Base-by-base conservation (phyloP, 2,797 vertebrate genomes). In the Oryzias dopingdopingensis region DNA sequence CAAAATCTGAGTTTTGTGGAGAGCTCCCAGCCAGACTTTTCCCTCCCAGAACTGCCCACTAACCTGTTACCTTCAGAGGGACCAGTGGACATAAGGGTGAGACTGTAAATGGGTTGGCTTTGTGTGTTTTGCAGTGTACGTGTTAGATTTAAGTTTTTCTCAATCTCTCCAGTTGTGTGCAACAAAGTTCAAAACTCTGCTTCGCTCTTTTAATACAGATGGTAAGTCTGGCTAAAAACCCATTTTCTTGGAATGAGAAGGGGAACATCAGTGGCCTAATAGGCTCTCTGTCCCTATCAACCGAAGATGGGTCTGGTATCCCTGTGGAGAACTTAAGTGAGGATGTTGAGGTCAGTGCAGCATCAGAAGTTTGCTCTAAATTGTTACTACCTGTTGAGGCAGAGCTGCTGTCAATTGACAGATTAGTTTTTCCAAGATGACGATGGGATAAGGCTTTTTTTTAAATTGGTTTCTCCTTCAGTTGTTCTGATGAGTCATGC, bases 51-150 rank as follows among this genome's bases (percentile, higher is more conserved):
- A 32, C 64, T 91, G 7, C 77, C 80, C 0, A 72, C 83, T n/a
- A 49, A 85, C 26, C 52, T 70, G 22, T 18, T 90, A 56, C 26
- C 65, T n/a, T 59, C 73, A 66, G 62, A 72, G 2, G 86, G 92
- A 53, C 81, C 89, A 10, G 88, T 96, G 79, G 94, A 95, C 71
- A 65, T 97, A 56, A 83, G 92, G 85, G 96, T 93, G 91, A 72
- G 75, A 74, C 10, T 42, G 1, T 10, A 0, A 14, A 16, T 47
- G 12, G 26, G 14, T 52, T 53, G 40, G 45, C n/a, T 47, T 18
- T 55, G 2, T 49, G 41, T n/a, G 14, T 47, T 10, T 10, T 42
- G 22, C 46, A 15, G 1, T 45, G 5, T 59, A 15, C 16, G 23
- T 53, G 42, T 43, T 29, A 8, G 3, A 52, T 65, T 5, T 1